Evolutionary conservation across 2,888 invertebrate genomes (phyloP), one percentile per base, ranked within the genome.

Genomic region (Thera britannica): DNA sequence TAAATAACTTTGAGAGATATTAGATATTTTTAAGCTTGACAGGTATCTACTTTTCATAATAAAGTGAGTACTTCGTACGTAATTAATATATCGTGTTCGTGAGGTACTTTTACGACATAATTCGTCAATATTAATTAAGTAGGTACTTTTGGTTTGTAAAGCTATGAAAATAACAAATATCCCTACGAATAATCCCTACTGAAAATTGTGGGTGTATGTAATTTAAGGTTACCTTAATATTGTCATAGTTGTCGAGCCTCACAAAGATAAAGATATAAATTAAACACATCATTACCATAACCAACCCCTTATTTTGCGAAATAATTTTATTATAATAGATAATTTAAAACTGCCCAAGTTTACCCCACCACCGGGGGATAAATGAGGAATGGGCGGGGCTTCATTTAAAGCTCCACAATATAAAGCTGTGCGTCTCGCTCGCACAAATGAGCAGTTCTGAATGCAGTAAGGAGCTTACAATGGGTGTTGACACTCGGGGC

Each of bases 321-420:
- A 93, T 92, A 90, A 93, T 93, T 93, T 93, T 92, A 92, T 92
- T 92, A 92, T 91, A 93, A 93, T 92, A 90, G 92, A 92, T 92
- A 93, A 93, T 92, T 93, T 93, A 90, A 93, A 93, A 92, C 92
- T 92, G 91, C 83, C 92, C 89, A 89, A 90, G 86, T 89, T 88
- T 84, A 82, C 92, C 92, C 92, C 92, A 89, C 91, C 86, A 89
- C 83, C 78, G 77, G 77, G 83, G 85, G 84, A 85, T 86, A 88
- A 90, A 89, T 88, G 88, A 88, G 88, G 84, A 81, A 84, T 86
- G 88, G 93, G 93, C 89, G 93, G 86, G 78, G 89, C 89, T 70
- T 74, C 77, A 82, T 83, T 86, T 84, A 86, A 87, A 85, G 83
- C 83, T 82, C 82, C 80, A 83, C 79, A 83, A 85, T 82, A 83